Evolutionary conservation across 2,888 invertebrate genomes (phyloP).

Genomic region (Microplitis deprimator): DNA sequence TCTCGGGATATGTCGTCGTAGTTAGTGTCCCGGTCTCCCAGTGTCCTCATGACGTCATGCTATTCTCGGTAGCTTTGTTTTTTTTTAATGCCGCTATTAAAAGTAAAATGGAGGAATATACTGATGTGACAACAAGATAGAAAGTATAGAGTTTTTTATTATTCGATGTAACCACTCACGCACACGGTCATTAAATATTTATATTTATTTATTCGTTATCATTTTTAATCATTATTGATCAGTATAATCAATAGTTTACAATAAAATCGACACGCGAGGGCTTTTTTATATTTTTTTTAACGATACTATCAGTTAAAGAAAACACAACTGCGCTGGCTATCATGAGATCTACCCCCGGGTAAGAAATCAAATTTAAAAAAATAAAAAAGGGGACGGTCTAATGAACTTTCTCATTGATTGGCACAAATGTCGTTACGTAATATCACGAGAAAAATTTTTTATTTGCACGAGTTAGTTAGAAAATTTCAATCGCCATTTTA

Average conservation of each 20-base stretch:
- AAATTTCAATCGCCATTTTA: no score
- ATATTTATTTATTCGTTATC: conserved; percentile 1
- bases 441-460: no score
- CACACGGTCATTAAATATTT: background rate
- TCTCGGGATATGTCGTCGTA: conserved; percentile 20
- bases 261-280: conserved; percentile 40
- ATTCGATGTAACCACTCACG: background rate
- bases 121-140: background rate
- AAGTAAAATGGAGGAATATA: conserved; percentile 32
- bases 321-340: no score
- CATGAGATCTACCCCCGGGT: no score
- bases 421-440: conserved; percentile 66
- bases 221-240: background rate
- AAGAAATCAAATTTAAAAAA: no score
- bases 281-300: background rate
- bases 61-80: conserved; percentile 34
- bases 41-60: conserved; percentile 44
- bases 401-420: conserved; percentile 70
- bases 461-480: no score
- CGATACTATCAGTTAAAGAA: no score
- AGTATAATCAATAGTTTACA: conserved; percentile 15
- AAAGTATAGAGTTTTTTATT: background rate
- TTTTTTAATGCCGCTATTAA: conserved; percentile 39
- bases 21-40: background rate
- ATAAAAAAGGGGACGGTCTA: conserved; percentile 56